These are phyloP conservation scores for Drosophila anomalipes DNA, from an alignment of 2,888 invertebrate species.

Conservation along the genomic window DNA sequence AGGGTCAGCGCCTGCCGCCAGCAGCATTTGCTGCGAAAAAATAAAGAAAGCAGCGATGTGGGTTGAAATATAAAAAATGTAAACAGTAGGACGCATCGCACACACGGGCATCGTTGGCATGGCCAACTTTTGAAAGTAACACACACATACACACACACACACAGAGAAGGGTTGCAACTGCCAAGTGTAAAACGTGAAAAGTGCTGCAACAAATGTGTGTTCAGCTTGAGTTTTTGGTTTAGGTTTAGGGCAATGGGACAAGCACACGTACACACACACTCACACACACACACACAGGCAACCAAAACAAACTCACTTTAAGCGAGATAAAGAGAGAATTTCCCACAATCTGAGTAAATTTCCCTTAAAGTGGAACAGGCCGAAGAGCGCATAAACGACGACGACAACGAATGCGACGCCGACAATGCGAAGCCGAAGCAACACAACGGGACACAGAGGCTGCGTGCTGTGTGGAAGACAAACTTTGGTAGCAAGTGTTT, in stretches of 20 bases:
- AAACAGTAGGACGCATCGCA: constrained; percentile 74
- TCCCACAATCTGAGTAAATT: constrained; percentile 53
- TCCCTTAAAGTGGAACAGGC: constrained; percentile 39
- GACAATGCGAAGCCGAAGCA: constrained; percentile 28
- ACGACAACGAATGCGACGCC: not conserved
- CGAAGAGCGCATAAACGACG: constrained; percentile 22
- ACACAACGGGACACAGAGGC: constrained; percentile 37
- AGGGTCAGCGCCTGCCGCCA: constrained; percentile 49
- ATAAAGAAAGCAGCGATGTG: constrained; percentile 62
- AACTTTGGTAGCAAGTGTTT: constrained; percentile 68
- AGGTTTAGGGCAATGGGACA: constrained; percentile 63
- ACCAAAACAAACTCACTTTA: constrained; percentile 22
- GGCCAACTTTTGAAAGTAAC: constrained; percentile 61
- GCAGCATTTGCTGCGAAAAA: constrained; percentile 55
- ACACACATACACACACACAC: constrained; percentile 8
- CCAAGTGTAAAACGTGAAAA: constrained; percentile 75
- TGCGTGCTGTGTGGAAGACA: constrained; percentile 43
- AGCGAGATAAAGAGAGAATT: constrained; percentile 36
- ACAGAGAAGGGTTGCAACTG: constrained; percentile 38
- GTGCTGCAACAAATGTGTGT: constrained; percentile 74
- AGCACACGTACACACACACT: constrained; percentile 13
- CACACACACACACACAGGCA: not conserved
- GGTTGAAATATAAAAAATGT: constrained; percentile 74
- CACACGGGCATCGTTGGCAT: constrained; percentile 68
- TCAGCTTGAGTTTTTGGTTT: constrained; percentile 56